Conservation (phyloP, 1,140 invertebrate species). For the Drosophila pseudoobscura region DNA sequence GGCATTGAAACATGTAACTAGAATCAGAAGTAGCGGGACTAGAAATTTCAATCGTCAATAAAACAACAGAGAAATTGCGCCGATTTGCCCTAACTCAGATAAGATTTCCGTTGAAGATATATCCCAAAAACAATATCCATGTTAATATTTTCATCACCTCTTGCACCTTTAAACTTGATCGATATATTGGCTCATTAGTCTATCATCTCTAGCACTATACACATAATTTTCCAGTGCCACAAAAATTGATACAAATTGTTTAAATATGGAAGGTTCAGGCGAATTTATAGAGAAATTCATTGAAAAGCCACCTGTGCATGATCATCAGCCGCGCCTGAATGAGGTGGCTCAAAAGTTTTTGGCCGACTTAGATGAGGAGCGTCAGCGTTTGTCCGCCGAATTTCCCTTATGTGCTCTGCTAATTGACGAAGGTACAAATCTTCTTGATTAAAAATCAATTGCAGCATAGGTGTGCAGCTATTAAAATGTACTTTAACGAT, state of each 20-base stretch:
- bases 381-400: constrained; percentile 62
- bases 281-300: constrained; percentile 64
- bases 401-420: constrained; percentile 67
- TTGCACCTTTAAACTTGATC: not conserved
- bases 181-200: not conserved
- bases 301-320: constrained; percentile 56
- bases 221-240: constrained; percentile 39
- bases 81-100: no score
- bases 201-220: constrained; percentile 37
- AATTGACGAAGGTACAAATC: constrained; percentile 69
- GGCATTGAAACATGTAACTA: no score
- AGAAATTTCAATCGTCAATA: no score
- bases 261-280: constrained; percentile 47
- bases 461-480: no score
- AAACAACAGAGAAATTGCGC: no score
- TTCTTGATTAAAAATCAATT: constrained; percentile 6
- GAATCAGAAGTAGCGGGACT: no score
- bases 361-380: constrained; percentile 72
- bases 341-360: constrained; percentile 76
- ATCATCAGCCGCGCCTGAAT: constrained; percentile 71
- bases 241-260: not conserved
- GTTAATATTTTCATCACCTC: no score
- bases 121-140: no score
- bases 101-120: no score
- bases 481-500: not conserved